Evolutionary conservation across 2,797 vertebrate species (phyloP), one percentile per base, ranked within the genome.

Genomic region (Xerus rutilus): DNA sequence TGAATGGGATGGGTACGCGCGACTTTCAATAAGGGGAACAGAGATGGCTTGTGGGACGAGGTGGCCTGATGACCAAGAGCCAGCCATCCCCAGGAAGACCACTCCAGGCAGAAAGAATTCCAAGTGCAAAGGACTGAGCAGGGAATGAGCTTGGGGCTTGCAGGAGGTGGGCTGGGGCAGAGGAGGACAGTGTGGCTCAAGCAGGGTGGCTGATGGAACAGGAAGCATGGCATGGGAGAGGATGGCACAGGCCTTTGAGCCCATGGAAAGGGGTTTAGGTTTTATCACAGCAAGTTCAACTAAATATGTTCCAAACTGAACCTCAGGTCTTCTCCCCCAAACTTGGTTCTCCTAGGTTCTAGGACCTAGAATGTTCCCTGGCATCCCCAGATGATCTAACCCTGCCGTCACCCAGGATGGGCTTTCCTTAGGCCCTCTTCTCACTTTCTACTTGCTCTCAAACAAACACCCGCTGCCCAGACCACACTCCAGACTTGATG

Each of bases 211-310:
- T 17, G 30, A 47, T 0, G 18, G 39, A 15, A n/a, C 9, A 0
- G 35, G 47, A 47, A 54, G 69, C 3, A 8, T 0, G 3, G 15
- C 35, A 35, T 3, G 49, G 49, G 39, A 43, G 45, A 87, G 54
- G 47, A 28, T 32, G 64, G 30, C 18, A 28, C 20, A 57, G 39
- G 47, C 20, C 65, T 89, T 78, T 65, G 6, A 67, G 62, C 52
- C 20, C 91, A 69, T 0, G 18, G 84, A 15, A 78, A 57, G 45
- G 62, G 57, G 35, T 84, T 2, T 64, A 43, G 11, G 64, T 72
- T 94, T 89, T 82, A 49, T n/a, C 5, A 49, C 14, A 84, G 83
- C 20, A 49, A 35, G 69, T 73, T 45, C 91, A 92, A 70, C 43
- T 28, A 93, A 95, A 28, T 47, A 39, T 9, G 13, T 13, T 21